phyloP scores from a whole-genome alignment of 2,888 invertebrate species.

The Drosophila kambysellisi region DNA sequence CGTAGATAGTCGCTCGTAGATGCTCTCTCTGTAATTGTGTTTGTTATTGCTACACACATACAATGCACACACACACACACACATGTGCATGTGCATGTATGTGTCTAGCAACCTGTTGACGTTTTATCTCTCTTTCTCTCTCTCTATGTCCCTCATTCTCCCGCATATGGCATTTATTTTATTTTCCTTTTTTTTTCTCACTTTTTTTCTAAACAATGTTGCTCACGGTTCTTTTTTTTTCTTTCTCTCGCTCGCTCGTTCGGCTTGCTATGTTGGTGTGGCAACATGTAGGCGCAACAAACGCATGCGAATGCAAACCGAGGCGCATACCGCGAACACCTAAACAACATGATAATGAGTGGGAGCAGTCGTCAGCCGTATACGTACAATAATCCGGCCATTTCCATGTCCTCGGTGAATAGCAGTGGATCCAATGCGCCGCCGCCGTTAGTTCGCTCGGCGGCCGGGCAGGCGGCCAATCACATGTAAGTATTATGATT shows the following conservation, averaged over 20 bases:
- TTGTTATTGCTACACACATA: constrained; percentile 15
- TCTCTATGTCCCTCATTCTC: constrained; percentile 18
- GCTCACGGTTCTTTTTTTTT: constrained; percentile 25
- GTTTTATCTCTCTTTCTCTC: constrained; percentile 20
- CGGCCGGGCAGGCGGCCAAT: constrained; percentile 85
- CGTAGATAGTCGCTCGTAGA: constrained; percentile 51
- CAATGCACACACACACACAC: constrained; percentile 3
- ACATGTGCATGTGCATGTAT: constrained; percentile 1
- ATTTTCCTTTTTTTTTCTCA: background rate
- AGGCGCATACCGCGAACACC: constrained; percentile 80
- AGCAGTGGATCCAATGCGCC: constrained; percentile 86
- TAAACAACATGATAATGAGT: constrained; percentile 82
- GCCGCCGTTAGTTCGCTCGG: constrained; percentile 87
- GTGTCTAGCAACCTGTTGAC: constrained; percentile 51
- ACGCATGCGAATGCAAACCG: constrained; percentile 72
- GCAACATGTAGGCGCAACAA: constrained; percentile 73
- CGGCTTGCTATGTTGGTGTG: background rate
- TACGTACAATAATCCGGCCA: constrained; percentile 83
- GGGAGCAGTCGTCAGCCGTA: constrained; percentile 80
- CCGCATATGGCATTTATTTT: constrained; percentile 19
- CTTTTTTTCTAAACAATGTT: constrained; percentile 19
- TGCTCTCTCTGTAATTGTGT: constrained; percentile 36
- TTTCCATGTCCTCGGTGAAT: constrained; percentile 84
- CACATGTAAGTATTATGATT: constrained; percentile 82
- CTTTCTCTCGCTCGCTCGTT: background rate